Conservation (phyloP, 2,113 vertebrate genomes). For the Phaethon lepturus region DNA sequence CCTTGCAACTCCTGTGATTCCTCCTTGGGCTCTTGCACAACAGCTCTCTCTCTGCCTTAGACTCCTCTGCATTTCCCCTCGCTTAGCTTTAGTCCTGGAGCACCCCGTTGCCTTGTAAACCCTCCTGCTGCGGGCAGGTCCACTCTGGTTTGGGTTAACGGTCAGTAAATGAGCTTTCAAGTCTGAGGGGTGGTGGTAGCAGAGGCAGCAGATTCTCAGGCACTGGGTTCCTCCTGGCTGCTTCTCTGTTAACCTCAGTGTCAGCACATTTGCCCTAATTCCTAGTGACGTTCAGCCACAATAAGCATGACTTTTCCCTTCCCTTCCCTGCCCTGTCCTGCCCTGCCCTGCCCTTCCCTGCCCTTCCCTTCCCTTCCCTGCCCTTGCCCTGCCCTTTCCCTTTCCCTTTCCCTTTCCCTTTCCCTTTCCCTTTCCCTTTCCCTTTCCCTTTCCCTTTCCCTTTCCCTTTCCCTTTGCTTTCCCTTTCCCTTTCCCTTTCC, state of each 20-base stretch:
- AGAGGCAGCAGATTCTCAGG: neutral
- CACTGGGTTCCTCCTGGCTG: neutral
- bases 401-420: fast-evolving
- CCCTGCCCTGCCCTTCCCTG: too few relatives aligned
- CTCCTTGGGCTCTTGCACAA: neutral
- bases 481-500: neutral
- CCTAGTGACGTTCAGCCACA: neutral
- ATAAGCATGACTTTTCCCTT: neutral
- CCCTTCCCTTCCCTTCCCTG: too few relatives aligned
- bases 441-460: neutral
- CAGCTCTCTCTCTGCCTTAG: neutral
- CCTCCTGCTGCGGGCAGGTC: neutral
- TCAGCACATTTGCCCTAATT: neutral
- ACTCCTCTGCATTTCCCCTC: neutral
- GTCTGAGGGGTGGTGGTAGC: neutral
- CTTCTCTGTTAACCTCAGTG: neutral
- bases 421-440: too few relatives aligned
- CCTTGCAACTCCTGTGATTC: neutral
- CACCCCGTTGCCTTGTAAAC: fast-evolving
- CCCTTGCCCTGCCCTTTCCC: too few relatives aligned
- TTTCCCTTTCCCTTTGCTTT: too few relatives aligned
- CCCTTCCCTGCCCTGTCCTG: too few relatives aligned
- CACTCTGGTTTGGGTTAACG: neutral
- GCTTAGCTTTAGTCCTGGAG: neutral
- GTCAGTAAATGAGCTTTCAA: neutral